phyloP scores from a whole-genome alignment of 2,797 vertebrate species.

The Buceros bicornis region DNA sequence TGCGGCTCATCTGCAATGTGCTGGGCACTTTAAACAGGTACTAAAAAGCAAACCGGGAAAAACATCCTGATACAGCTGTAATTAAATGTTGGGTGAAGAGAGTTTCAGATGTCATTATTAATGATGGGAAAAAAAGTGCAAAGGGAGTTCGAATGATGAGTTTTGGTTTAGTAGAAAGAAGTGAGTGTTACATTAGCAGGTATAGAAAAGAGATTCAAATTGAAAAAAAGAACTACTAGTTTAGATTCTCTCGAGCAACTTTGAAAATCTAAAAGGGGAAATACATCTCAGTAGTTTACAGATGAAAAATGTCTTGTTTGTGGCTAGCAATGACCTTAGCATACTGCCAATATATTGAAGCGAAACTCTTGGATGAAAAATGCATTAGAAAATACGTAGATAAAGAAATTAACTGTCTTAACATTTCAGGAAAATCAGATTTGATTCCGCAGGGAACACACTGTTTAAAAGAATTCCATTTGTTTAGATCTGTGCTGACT shows the following conservation, averaged over 20 bases:
- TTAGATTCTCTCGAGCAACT: background rate
- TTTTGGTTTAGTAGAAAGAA: background rate
- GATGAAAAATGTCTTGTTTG: background rate
- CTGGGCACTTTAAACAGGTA: background rate
- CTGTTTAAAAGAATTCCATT: background rate
- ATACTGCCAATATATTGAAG: background rate
- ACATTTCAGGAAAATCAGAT: background rate
- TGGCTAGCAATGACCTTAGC: background rate
- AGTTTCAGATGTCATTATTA: background rate
- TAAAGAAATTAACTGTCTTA: background rate
- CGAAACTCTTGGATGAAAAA: background rate
- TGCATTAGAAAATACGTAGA: background rate
- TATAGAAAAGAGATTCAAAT: background rate
- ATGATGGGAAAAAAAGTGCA: background rate
- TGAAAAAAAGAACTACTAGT: background rate
- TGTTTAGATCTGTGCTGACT: constrained; percentile 2
- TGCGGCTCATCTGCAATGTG: background rate
- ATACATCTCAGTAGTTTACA: background rate
- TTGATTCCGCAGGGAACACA: background rate
- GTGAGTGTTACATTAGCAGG: background rate
- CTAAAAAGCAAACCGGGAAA: background rate
- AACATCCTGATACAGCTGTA: background rate
- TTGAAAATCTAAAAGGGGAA: background rate
- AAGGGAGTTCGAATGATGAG: background rate
- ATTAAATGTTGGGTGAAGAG: background rate